Evolutionary conservation across 2,888 invertebrate genomes (phyloP).

Genomic region (Coleophora deauratella): DNA sequence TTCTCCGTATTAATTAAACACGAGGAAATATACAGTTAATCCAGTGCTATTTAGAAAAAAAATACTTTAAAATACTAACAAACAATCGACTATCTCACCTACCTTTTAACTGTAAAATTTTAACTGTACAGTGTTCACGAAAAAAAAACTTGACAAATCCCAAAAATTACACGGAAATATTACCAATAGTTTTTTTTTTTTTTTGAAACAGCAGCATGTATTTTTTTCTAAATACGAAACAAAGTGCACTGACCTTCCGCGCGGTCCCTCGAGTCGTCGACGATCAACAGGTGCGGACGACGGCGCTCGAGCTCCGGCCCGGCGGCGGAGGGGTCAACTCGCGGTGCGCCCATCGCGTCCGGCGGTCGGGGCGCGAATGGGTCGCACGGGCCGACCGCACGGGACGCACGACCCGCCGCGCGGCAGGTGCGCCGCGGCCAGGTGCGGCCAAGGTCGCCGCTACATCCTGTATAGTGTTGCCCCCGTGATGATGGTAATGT

Average conservation of each 20-base stretch:
- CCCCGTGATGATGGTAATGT: too few species aligned
- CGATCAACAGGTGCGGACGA: slow-evolving; percentile 67
- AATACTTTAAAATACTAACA: too few species aligned
- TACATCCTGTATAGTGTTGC: background rate
- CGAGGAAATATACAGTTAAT: too few species aligned
- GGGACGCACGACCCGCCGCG: background rate
- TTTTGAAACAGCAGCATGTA: too few species aligned
- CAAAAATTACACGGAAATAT: too few species aligned
- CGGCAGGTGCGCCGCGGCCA: background rate
- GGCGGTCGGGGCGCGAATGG: slow-evolving; percentile 65
- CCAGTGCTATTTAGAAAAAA: too few species aligned
- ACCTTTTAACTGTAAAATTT: slow-evolving; percentile 1
- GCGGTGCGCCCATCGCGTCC: slow-evolving; percentile 65
- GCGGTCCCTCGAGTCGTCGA: slow-evolving; percentile 60
- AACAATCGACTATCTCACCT: too few species aligned
- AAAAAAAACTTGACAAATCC: too few species aligned
- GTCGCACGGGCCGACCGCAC: too few species aligned
- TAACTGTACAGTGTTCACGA: background rate
- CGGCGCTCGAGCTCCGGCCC: slow-evolving; percentile 48
- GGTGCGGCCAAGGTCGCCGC: background rate
- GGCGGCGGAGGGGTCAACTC: slow-evolving; percentile 45
- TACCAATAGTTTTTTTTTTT: too few species aligned
- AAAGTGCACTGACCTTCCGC: slow-evolving; percentile 48
- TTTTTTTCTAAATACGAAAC: background rate
- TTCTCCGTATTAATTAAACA: too few species aligned